Evolutionary conservation across 2,888 invertebrate species (phyloP).

Genomic region (Loripinus fragilis): DNA sequence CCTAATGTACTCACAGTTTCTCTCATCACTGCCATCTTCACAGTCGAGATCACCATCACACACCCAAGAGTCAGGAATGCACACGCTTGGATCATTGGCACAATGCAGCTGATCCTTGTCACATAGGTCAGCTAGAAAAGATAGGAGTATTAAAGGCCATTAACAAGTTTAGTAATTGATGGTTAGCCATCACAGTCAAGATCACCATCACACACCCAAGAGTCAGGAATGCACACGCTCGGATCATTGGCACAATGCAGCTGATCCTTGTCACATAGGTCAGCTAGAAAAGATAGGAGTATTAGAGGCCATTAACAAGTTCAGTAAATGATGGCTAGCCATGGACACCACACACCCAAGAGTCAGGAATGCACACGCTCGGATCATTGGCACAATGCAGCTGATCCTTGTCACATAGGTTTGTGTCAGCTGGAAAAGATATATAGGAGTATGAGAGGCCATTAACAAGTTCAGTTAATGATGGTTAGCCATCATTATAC

Average conservation of each 20-base stretch:
- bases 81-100: constrained; percentile 28
- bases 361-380: constrained; percentile 52
- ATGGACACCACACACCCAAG: too few species aligned
- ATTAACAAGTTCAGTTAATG: background rate
- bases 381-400: constrained; percentile 35
- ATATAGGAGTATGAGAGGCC: constrained; percentile 29
- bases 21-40: constrained; percentile 84
- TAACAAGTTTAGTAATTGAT: too few species aligned
- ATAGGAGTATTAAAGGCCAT: background rate
- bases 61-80: constrained; percentile 76
- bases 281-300: too few species aligned
- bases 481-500: too few species aligned
- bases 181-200: constrained; percentile 89
- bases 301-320: background rate
- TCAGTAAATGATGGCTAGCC: too few species aligned
- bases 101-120: too few species aligned
- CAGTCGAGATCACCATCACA: constrained; percentile 91
- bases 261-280: too few species aligned
- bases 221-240: constrained; percentile 50
- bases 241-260: constrained; percentile 24
- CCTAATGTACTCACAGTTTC: constrained; percentile 45
- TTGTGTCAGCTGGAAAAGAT: constrained; percentile 12
- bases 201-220: constrained; percentile 88
- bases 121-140: too few species aligned
- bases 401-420: constrained; percentile 21